phyloP scores from a whole-genome alignment of 2,797 vertebrate species.

The Tadarida brasiliensis region DNA sequence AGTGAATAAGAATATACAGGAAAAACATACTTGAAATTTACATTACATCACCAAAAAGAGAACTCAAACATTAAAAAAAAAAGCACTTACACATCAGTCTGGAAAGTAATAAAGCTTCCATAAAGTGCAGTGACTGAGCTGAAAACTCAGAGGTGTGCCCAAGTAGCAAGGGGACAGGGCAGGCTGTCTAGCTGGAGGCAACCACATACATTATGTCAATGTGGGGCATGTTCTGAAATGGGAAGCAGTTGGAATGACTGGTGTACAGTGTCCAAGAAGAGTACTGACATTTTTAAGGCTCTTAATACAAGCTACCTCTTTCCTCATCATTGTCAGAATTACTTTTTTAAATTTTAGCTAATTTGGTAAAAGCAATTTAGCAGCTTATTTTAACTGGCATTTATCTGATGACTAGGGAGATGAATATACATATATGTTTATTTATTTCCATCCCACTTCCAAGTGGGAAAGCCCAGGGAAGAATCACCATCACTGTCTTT shows the following conservation, averaged over 20 bases:
- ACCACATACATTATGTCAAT: too few relatives aligned
- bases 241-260: background rate
- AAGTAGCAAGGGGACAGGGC: background rate
- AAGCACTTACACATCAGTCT: background rate
- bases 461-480: background rate
- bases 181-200: background rate
- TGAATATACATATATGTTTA: background rate
- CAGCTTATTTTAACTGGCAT: background rate
- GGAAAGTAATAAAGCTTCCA: background rate
- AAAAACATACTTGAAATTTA: background rate
- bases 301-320: background rate
- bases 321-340: background rate
- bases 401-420: background rate
- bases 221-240: background rate
- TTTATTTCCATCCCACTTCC: background rate
- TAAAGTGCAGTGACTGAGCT: background rate
- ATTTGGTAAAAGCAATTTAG: background rate
- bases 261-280: background rate
- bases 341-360: background rate
- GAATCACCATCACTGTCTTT: background rate
- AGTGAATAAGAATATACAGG: background rate
- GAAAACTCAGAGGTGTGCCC: background rate
- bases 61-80: background rate
- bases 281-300: background rate
- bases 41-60: background rate